Base-by-base conservation (phyloP, 2,888 invertebrate genomes). In the Patella depressa region DNA sequence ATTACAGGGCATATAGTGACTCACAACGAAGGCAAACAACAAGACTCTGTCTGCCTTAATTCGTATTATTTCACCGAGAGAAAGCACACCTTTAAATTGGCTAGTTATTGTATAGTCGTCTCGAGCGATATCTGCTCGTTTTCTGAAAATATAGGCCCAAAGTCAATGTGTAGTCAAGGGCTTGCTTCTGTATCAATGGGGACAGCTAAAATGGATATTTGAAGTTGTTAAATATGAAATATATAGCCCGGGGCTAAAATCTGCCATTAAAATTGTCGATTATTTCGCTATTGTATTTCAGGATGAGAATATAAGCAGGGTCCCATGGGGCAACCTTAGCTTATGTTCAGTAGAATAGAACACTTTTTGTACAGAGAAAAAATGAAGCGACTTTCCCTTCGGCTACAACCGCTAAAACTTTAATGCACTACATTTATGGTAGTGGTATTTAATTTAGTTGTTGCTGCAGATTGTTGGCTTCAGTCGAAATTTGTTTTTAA, bases 261-360 rank as follows among this genome's bases (percentile, higher is more conserved):
- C 65, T 65, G 65, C 65, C 65, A 65, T 65, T 65, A 65, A 65
- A 65, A 65, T 65, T 65, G 19, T 24, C 65, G 65, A 65, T 65
- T 65, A 65, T 65, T 24, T 65, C 24, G 19, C 65, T 65, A 24
- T 65, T 19, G 19, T 65, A 24, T 65, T 24, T 3, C 11, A 17
- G 19, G 11, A 19, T 19, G 24, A 65, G 24, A 65, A 65, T 65
- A 65, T 24, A 65, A 65, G 65, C 24, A 24, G 24, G 65, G 65
- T 65, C 65, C 65, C 65, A 65, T 65, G 65, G 65, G 65, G 65
- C 65, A 65, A 65, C 12, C 24, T 19, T 65, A 65, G 19, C 65
- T 65, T 65, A 65, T 65, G 65, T 65, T 19, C 65, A 24, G 19
- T 65, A 65, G 24, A 65, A 65, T 19, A 24, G 65, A 24, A 14